phyloP scores from a whole-genome alignment of 1,140 invertebrate genomes.

The Calliphora vicina region DNA sequence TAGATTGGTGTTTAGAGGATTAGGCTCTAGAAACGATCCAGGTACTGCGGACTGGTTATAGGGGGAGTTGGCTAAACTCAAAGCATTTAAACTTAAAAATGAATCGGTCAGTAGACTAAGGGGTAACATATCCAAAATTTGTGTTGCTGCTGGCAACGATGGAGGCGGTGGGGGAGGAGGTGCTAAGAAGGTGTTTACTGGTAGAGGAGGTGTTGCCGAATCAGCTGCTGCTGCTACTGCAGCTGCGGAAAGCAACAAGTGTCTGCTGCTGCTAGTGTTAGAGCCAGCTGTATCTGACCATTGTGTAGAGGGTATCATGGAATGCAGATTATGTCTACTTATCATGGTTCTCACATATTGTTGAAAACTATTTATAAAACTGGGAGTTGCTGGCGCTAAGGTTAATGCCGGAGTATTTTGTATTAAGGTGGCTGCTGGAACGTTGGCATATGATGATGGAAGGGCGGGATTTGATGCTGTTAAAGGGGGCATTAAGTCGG shows the following conservation, averaged over 20 bases:
- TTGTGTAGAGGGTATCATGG: background rate
- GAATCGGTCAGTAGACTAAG: conserved; percentile 4
- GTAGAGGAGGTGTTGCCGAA: background rate
- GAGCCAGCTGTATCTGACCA: background rate
- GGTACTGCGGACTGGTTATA: no score
- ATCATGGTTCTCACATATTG: background rate
- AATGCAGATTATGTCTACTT: background rate
- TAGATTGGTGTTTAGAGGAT: background rate
- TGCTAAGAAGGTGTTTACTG: background rate
- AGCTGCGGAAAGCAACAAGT: background rate
- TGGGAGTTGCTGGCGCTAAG: background rate
- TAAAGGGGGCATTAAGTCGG: background rate
- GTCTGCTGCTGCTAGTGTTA: background rate
- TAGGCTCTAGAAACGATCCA: no score
- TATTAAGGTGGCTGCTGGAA: background rate
- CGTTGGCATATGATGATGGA: no score
- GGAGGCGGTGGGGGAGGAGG: background rate
- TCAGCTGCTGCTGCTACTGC: background rate
- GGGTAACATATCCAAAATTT: background rate
- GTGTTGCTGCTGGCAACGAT: background rate
- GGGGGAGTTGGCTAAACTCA: background rate
- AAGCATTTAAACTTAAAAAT: conserved; percentile 10
- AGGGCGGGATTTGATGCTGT: background rate
- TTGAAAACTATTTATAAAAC: conserved; percentile 13
- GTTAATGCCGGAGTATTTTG: background rate